Base-by-base conservation (phyloP, 2,797 vertebrate genomes). In the Channallabes apus region DNA sequence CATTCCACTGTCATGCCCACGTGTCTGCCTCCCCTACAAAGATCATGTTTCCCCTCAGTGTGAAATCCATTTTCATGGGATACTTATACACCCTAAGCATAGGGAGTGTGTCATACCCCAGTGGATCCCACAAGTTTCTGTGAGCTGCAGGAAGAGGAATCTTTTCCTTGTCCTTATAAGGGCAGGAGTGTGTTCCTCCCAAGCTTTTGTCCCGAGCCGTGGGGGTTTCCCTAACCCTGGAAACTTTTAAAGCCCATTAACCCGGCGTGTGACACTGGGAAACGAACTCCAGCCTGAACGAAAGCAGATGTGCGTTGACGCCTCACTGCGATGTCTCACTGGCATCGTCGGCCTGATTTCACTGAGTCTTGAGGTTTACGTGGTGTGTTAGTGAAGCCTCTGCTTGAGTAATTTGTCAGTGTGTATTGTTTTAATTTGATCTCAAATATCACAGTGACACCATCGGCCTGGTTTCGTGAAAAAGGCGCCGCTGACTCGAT, bases 151-250 rank as follows among this genome's bases (percentile, higher is more conserved):
- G 88, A 89, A 89, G 81, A 84, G 41, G 59, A 71, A 54, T 83
- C 7, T 68, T 71, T 78, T 85, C 77, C 59, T n/a, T 81, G 46
- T 76, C 88, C 88, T 86, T 84, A 87, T 87, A 90, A 82, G 89
- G 88, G 35, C 75, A 86, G 77, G 79, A 86, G 78, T 7, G 82
- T 77, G 24, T 82, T 80, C 82, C 17, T 82, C 79, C 80, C 73
- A 51, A 81, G 75, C 69, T 80, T 80, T 84, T 82, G 76, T 75
- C 54, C 18, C 9, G 0, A 64, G 73, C 59, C 20, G 32, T 27
- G 62, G 84, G 86, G 86, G 68, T 71, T 80, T 83, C 81, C 82
- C 72, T 64, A 59, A 51, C 9, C 17, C 38, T 76, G 41, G 72
- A 81, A 87, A 85, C 9, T 32, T 54, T 78, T 83, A 85, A 84